Conservation (phyloP, 2,888 invertebrate genomes). For the Latheticus oryzae region DNA sequence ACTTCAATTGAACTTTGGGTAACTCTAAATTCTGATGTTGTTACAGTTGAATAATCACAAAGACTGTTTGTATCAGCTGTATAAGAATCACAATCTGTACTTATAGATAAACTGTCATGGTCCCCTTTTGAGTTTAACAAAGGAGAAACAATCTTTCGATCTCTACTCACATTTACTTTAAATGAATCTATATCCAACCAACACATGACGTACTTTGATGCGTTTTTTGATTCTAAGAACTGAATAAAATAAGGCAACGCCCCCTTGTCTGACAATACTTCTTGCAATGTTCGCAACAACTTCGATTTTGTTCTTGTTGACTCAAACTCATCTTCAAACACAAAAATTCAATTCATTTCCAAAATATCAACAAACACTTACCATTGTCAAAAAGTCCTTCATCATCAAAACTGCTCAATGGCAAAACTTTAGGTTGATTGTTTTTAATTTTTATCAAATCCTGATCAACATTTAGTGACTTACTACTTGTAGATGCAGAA, state of each 20-base stretch:
- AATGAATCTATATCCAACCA: constrained; percentile 82
- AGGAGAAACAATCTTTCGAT: constrained; percentile 46
- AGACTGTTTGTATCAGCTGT: constrained; percentile 62
- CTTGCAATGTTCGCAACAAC: constrained; percentile 79
- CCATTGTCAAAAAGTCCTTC: constrained; percentile 62
- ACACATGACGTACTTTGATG: constrained; percentile 76
- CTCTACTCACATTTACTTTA: constrained; percentile 62
- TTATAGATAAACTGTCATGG: constrained; percentile 65
- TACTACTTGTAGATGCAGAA: background rate
- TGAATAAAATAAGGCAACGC: constrained; percentile 87
- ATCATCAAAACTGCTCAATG: constrained; percentile 57
- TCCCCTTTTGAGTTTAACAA: constrained; percentile 55
- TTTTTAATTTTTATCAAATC: too few species aligned
- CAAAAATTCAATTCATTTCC: too few species aligned
- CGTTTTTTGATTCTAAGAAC: constrained; percentile 83
- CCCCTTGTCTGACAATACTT: constrained; percentile 82
- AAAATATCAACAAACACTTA: too few species aligned
- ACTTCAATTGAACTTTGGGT: constrained; percentile 44
- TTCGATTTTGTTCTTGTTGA: constrained; percentile 65
- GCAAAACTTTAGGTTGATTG: constrained; percentile 12
- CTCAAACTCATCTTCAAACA: constrained; percentile 58
- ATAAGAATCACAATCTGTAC: constrained; percentile 65
- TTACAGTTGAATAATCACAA: constrained; percentile 57
- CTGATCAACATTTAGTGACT: too few species aligned
- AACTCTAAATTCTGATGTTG: constrained; percentile 48